These are phyloP conservation scores for Anhinga rufa DNA, from an alignment of 2,113 vertebrate species.

Conservation along the genomic window DNA sequence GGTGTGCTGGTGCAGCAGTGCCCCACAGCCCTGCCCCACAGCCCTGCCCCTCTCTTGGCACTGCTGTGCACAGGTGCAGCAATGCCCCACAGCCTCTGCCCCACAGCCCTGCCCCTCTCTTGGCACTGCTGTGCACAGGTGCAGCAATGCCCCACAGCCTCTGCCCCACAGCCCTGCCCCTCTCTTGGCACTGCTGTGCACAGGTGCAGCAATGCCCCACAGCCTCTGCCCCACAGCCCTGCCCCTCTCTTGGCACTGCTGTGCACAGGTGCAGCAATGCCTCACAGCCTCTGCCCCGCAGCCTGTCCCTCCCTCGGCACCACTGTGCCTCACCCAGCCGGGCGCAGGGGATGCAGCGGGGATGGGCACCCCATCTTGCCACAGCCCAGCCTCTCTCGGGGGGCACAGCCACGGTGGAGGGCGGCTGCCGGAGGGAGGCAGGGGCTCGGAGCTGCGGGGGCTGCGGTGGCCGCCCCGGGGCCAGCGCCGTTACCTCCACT, in stretches of 20 bases:
- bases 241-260: not conserved
- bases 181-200: not conserved
- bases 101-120: no score
- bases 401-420: fast-evolving
- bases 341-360: fast-evolving
- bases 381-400: fast-evolving
- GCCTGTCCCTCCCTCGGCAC: not conserved
- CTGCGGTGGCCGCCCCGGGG: fast-evolving
- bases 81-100: no score
- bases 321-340: not conserved
- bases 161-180: no score
- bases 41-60: no score
- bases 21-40: no score
- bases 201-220: no score
- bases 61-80: not conserved
- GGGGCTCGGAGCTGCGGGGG: fast-evolving
- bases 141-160: no score
- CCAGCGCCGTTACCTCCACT: slow-evolving; percentile 84
- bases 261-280: not conserved
- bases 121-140: not conserved
- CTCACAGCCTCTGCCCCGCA: not conserved
- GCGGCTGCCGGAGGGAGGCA: not conserved
- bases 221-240: no score
- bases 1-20: no score
- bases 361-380: fast-evolving